Base-by-base conservation (phyloP, 2,888 invertebrate genomes). In the Eretmocerus hayati region DNA sequence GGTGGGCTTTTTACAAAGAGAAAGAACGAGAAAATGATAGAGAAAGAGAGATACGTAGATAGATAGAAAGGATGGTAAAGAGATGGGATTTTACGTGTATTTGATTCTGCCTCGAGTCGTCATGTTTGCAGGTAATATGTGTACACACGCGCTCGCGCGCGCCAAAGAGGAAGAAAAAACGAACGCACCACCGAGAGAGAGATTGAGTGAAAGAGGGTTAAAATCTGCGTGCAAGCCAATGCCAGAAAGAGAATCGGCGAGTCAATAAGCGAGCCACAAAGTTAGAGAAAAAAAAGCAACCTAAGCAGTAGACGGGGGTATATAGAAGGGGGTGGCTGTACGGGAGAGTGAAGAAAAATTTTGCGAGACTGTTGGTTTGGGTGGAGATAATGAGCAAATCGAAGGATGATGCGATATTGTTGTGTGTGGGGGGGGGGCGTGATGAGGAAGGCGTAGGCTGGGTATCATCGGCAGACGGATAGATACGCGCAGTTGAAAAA, bases 21-120 rank as follows among this genome's bases (percentile, higher is more conserved):
- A 26, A 8, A 26, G 26, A 26, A 11, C 6, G 26, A 11, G 26
- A 26, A 11, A 26, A 9, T 6, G 26, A 26, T 6, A 26, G 26
- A 26, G 26, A 26, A 11, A 26, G 26, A 26, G 11, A 9, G 26
- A 26, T 6, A 26, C 26, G 11, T 6, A 26, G 8, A 26, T 21
- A 22, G 35, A 37, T 26, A 46, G 11, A 38, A 26, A 6, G 26
- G 8, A 11, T 6, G 11, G 26, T 6, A 26, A 9, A 11, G 11
- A 26, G 11, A 11, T 26, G 26, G 11, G 26, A 26, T 26, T 26
- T 26, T 26, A 11, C 26, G 26, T 26, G 26, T 26, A 11, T 58
- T 60, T 54, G 56, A 57, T 61, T 59, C 62, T 58, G 64, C 65
- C 61, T 58, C 62, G n/a, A n/a, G 62, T 58, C 48, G 53, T 11